These are phyloP conservation scores for Hemiscyllium ocellatum DNA, from an alignment of 2,113 vertebrate species.

Conservation along the genomic window DNA sequence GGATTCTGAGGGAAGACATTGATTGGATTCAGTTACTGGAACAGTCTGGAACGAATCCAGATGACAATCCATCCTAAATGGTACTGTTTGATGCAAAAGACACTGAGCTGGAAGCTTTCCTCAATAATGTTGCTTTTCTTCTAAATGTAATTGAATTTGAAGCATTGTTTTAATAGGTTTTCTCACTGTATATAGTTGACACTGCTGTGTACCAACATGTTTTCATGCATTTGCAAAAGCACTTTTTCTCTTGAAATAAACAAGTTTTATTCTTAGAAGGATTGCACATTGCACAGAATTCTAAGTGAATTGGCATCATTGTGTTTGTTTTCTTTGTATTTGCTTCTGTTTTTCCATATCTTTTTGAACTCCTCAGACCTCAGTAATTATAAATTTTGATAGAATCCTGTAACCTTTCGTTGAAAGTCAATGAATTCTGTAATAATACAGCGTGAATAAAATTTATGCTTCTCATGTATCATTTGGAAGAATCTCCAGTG, in stretches of 20 bases:
- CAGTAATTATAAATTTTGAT: constrained; percentile 19
- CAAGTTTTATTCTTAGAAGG: background rate
- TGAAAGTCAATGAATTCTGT: constrained; percentile 31
- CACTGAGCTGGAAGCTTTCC: background rate
- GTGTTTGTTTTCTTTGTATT: background rate
- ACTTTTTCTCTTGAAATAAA: background rate
- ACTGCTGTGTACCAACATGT: background rate
- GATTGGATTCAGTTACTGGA: background rate
- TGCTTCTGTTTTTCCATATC: constrained; percentile 19
- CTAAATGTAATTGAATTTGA: background rate
- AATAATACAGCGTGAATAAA: constrained; percentile 19
- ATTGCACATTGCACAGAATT: background rate
- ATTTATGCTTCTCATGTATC: constrained; percentile 13
- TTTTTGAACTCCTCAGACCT: background rate
- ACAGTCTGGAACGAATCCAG: background rate
- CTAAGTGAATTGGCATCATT: background rate
- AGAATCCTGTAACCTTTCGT: constrained; percentile 1
- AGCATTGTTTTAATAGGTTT: constrained; percentile 6
- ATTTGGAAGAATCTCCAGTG: constrained; percentile 16
- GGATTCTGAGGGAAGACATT: background rate
- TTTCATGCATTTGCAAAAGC: background rate
- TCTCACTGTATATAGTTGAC: background rate
- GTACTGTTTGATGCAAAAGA: background rate
- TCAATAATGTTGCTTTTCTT: background rate
- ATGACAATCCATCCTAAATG: background rate